These are phyloP conservation scores for Helicolenus hilgendorfi DNA, from an alignment of 2,797 vertebrate genomes.

Conservation along the genomic window DNA sequence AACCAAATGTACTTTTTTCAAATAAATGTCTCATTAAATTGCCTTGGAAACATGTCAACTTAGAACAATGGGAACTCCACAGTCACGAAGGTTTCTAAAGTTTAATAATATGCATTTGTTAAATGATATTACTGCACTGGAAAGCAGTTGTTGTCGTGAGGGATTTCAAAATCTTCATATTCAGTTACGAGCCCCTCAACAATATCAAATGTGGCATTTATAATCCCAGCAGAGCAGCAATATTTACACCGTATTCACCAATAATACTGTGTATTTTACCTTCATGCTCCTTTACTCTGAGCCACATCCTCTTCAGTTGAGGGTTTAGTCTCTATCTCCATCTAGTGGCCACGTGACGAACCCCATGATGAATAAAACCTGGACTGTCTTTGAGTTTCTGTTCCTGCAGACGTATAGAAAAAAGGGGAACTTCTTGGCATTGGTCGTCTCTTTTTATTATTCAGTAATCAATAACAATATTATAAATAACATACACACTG, in stretches of 20 bases:
- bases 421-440: background rate
- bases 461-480: conserved; percentile 71
- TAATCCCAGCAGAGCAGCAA: background rate
- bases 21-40: too few relatives aligned
- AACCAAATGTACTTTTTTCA: too few relatives aligned
- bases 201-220: background rate
- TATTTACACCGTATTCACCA: background rate
- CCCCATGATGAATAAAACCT: background rate
- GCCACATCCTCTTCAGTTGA: background rate
- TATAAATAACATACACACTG: conserved; percentile 74
- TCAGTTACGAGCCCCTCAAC: background rate
- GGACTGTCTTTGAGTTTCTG: rapidly evolving
- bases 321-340: conserved; percentile 55
- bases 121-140: background rate
- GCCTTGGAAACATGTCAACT: too few relatives aligned
- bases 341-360: conserved; percentile 66
- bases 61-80: too few relatives aligned
- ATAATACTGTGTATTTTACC: background rate
- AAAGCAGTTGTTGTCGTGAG: too few relatives aligned
- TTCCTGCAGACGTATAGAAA: background rate
- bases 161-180: background rate
- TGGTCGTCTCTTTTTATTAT: conserved; percentile 61
- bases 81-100: too few relatives aligned
- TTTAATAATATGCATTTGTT: background rate
- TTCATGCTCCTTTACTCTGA: background rate